These are phyloP conservation scores for Gila orcuttii DNA, from an alignment of 2,113 vertebrate genomes.

Conservation along the genomic window DNA sequence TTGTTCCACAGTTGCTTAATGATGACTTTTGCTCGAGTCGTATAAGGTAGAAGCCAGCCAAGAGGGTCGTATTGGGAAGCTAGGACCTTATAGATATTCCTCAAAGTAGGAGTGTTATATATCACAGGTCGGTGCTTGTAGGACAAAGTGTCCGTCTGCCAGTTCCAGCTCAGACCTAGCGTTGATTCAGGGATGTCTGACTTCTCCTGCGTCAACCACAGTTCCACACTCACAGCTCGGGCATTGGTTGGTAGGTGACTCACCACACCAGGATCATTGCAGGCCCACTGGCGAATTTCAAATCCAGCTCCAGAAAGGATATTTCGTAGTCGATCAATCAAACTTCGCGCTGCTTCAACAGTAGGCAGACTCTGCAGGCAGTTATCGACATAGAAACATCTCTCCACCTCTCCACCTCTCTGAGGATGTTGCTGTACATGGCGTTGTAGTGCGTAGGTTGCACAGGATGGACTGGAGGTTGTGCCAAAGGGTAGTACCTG, in stretches of 20 bases:
- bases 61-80: slow-evolving; percentile 46
- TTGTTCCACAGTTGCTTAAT: slow-evolving; percentile 24
- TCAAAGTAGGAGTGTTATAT: slow-evolving; percentile 9
- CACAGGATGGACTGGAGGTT: slow-evolving; percentile 48
- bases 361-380: slow-evolving; percentile 14
- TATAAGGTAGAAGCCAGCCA: slow-evolving; percentile 35
- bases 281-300: background rate
- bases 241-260: background rate
- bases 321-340: background rate
- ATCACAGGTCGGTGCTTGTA: background rate
- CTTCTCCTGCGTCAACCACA: background rate
- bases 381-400: slow-evolving; percentile 53
- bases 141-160: background rate
- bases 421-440: background rate
- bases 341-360: background rate
- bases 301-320: slow-evolving; percentile 19
- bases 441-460: slow-evolving; percentile 42
- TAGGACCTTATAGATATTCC: slow-evolving; percentile 14
- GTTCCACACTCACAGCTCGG: background rate
- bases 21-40: slow-evolving; percentile 30
- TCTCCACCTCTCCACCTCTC: background rate
- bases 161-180: background rate
- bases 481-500: slow-evolving; percentile 29
- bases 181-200: background rate
- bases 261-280: background rate